A percentile compares a stretch with the other conserved stretches of the same genome.
Evolutionary conservation across 2,888 invertebrate species (phyloP).

Genomic region (Melitaea athalia): DNA sequence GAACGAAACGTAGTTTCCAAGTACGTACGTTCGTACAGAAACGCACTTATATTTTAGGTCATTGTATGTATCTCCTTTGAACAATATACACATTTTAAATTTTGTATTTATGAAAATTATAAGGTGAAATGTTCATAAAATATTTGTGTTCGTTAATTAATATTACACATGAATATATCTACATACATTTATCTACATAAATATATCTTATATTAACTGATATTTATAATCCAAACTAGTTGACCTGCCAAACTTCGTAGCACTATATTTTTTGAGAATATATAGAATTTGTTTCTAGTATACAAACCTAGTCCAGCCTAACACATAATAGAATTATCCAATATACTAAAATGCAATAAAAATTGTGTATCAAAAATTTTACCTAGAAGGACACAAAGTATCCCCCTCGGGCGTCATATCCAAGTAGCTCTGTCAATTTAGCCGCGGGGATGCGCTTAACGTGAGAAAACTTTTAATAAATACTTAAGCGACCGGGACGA

Average conservation of each 20-base stretch:
- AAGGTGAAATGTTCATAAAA: not conserved
- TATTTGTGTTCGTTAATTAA: not conserved
- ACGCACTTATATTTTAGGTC: constrained; percentile 7
- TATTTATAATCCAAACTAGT: too few species aligned
- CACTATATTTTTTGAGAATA: too few species aligned
- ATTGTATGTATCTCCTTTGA: not conserved
- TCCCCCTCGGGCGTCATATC: not conserved
- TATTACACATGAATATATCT: too few species aligned
- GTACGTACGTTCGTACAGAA: constrained; percentile 2
- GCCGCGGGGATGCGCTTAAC: not conserved
- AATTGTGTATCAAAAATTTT: not conserved
- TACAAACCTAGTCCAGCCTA: too few species aligned
- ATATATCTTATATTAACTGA: too few species aligned
- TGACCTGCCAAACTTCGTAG: too few species aligned
- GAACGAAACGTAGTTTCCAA: constrained; percentile 18
- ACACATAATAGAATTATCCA: too few species aligned
- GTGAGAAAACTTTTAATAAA: not conserved
- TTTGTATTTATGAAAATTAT: not conserved
- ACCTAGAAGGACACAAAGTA: not conserved
- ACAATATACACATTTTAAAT: not conserved
- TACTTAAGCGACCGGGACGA: not conserved
- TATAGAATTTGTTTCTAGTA: too few species aligned
- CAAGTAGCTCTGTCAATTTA: constrained; percentile 1
- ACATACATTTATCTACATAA: too few species aligned
- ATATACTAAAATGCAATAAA: not conserved